Conservation (phyloP, 53 echinoderm and acorn worm genomes). For the Echinometra lucunter region DNA sequence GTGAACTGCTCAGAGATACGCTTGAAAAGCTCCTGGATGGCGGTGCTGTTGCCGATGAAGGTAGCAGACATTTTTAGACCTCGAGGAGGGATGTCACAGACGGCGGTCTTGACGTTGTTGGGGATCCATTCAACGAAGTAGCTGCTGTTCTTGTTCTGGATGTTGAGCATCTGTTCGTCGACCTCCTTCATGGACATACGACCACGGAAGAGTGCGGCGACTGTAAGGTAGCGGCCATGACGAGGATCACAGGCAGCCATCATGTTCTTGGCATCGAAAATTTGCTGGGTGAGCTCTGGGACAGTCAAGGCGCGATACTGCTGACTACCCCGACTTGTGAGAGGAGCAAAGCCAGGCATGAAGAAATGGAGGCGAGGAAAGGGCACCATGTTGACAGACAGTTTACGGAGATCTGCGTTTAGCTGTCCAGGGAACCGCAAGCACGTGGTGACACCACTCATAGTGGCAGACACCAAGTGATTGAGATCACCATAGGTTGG, state of each 20-base stretch:
- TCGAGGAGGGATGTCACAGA: conserved; percentile 80
- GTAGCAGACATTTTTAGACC: conserved; percentile 91
- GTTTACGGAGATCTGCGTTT: neutral
- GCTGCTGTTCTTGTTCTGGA: conserved; percentile 98
- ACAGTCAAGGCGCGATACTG: no score
- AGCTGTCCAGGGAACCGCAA: neutral
- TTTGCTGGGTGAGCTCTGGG: neutral
- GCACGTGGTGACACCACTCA: neutral
- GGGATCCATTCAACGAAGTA: conserved; percentile 99
- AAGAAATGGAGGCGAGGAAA: neutral
- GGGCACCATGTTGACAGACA: neutral
- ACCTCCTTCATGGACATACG: neutral
- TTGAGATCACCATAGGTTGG: neutral
- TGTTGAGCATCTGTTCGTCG: conserved; percentile 87
- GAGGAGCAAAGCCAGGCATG: neutral
- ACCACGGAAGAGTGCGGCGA: neutral
- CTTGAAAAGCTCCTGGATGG: conserved; percentile 98
- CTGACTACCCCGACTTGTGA: neutral
- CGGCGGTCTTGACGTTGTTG: conserved; percentile 96
- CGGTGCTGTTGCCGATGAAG: conserved; percentile 95
- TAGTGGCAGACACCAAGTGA: neutral
- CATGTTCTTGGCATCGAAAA: neutral
- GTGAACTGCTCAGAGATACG: conserved; percentile 98
- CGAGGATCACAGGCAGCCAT: neutral
- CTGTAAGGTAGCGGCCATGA: neutral